Percentiles rank a stretch among this genome's conserved stretches.
Conservation (phyloP, 2,113 vertebrate genomes). For the Phylloscopus trochiloides region DNA sequence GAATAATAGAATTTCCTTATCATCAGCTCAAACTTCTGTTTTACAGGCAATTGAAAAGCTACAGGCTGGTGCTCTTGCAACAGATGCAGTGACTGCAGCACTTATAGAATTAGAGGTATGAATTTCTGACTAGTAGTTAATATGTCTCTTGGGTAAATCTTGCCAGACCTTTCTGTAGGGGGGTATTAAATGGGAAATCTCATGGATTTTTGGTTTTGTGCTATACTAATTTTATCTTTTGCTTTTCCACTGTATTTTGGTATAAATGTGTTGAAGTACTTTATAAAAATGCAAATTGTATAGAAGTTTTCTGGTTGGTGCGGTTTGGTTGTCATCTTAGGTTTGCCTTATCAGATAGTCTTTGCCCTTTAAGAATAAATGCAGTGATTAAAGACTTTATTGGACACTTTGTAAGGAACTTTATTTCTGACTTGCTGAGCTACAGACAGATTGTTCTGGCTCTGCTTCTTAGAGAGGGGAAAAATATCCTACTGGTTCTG, state of each 20-base stretch:
- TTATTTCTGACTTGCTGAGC: neutral
- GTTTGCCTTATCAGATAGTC: neutral
- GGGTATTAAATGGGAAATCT: neutral
- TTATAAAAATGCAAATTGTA: neutral
- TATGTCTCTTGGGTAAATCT: neutral
- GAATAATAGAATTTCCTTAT: neutral
- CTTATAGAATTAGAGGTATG: conserved; percentile 95
- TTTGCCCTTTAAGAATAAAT: neutral
- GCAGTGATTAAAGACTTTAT: neutral
- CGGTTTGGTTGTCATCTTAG: neutral
- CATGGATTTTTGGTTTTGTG: neutral
- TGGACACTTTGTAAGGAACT: neutral
- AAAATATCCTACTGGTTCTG: neutral
- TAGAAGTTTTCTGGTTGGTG: neutral
- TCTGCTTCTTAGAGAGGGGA: neutral
- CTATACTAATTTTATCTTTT: neutral
- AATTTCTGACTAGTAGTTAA: conserved; percentile 1
- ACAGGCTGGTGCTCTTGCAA: conserved; percentile 90
- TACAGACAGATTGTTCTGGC: neutral
- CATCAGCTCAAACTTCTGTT: conserved; percentile 35
- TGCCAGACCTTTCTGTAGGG: neutral
- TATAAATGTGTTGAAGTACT: neutral
- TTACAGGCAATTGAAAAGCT: conserved; percentile 93
- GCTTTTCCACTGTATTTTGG: neutral
- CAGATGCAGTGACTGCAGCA: conserved; percentile 95